Base-by-base conservation (phyloP, 1,140 invertebrate genomes). In the Octopus bimaculoides region DNA sequence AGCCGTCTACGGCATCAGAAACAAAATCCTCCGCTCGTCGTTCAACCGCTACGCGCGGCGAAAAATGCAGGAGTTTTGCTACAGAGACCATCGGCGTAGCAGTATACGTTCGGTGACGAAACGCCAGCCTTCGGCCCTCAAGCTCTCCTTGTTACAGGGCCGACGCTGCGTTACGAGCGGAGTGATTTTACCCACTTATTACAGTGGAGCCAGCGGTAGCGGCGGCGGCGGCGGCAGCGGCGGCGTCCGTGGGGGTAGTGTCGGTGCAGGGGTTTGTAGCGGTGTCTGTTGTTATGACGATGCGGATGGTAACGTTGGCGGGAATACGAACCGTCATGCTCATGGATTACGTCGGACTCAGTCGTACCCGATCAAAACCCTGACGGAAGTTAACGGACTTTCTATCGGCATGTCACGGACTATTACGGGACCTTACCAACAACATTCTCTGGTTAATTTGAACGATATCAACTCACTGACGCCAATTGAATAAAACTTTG, bases 1-100 rank as follows among this genome's bases (percentile, higher is more conserved):
- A 12, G 84, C 85, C 26, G 81, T 87, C 14, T 87, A 87, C 78
- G 86, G 86, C 10, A 66, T 87, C 26, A 78, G 86, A 77, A 87
- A 87, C 79, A 84, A 85, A 69, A 85, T 86, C 75, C 76, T 87
- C 73, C 75, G 86, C 20, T 81, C 83, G 52, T 86, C 86, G 5
- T 87, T 87, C 79, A 82, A 81, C 53, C 80, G 84, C 52, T 87
- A 84, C 77, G 79, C 82, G 17, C 74, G 83, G 17, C 78, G 85
- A 71, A 82, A 82, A 78, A 41, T 84, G 26, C 85, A 86, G 69
- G 82, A 82, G 41, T 71, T 82, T 54, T 85, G 84, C 77, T 83
- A 82, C 77, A 84, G 84, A 77, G 83, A 85, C 73, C 81, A 83
- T 69, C 75, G 85, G 9, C 74, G 83, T 8, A 82, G 83, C 52